A percentile compares a stretch with the other conserved stretches of the same genome.
Conservation (phyloP, 2,888 invertebrate species). For the Platycnemis pennipes region DNA sequence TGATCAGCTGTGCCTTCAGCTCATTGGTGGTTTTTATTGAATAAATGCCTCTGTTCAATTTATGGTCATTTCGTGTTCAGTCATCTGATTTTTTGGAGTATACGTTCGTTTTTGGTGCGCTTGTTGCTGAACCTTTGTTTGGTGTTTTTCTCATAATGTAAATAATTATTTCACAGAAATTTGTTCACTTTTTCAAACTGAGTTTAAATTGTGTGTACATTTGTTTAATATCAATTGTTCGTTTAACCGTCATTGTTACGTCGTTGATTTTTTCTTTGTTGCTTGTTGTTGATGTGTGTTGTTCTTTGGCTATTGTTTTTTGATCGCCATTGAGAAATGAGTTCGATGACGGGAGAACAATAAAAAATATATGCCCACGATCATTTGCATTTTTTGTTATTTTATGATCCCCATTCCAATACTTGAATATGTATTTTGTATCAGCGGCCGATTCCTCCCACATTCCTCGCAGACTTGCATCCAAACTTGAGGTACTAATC, state of each 20-base stretch:
- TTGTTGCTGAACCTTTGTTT: slow-evolving; percentile 1
- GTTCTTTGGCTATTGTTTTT: slow-evolving; percentile 23
- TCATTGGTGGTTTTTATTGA: not conserved
- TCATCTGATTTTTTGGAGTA: not conserved
- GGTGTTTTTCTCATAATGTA: slow-evolving; percentile 24
- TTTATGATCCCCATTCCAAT: not conserved
- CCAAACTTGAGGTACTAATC: no score
- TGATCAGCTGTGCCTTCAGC: slow-evolving; percentile 7
- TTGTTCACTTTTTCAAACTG: not conserved
- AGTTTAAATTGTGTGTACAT: slow-evolving; percentile 8
- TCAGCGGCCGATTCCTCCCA: no score
- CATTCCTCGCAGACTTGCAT: no score
- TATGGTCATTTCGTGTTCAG: slow-evolving; percentile 23
- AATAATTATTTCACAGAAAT: slow-evolving; percentile 1
- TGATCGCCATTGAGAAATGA: slow-evolving; percentile 12
- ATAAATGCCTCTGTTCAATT: not conserved
- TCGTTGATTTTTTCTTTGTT: slow-evolving; percentile 20
- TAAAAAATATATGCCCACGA: not conserved
- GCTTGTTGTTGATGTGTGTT: slow-evolving; percentile 22
- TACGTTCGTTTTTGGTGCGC: slow-evolving; percentile 11
- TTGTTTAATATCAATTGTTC: not conserved
- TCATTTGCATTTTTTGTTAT: not conserved
- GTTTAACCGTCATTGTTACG: not conserved
- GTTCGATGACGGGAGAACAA: slow-evolving; percentile 4
- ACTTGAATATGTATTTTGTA: no score